Base-by-base conservation (phyloP, 2,888 invertebrate genomes). In the Noctua janthina region DNA sequence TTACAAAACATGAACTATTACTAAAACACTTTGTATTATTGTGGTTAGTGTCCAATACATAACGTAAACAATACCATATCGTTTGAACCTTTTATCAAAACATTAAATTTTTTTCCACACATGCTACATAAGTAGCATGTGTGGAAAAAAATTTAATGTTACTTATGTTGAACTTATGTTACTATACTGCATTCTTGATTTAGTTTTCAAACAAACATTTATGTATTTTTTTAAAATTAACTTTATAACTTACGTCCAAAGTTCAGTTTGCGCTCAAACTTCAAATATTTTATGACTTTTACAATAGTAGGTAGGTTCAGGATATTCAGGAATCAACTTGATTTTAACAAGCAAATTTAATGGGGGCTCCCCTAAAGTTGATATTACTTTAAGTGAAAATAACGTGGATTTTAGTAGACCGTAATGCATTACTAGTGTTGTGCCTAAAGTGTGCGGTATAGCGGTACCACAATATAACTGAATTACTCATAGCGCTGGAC, bases 401-500 rank as follows among this genome's bases (percentile, higher is more conserved):
- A 56, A 62, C 29, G 29, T 29, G 15, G 29, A 29, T 62, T 62
- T 62, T 62, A 62, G 15, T 62, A 62, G 62, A 62, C 29, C 29
- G 29, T 62, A n/a, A 29, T 29, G 62, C 15, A 59, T 35, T 67
- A 66, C 39, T 75, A 69, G 59, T 71, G 49, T 43, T 69, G 76
- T 71, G 49, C 71, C 70, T 15, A 77, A 86, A 83, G 67, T 64
- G 76, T 56, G 76, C 70, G 74, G 59, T 74, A 54, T 51, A 56
- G 68, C 70, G 74, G 66, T 70, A 54, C 64, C 35, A 46, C 46
- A 23, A 56, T 69, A 23, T 82, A 88, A 88, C 77, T 74, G 84
- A 82, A 87, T 89, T 86, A 88, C 71, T 88, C 78, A 87, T 51
- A 67, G 23, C 29, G 64, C 59, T 49, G 80, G 80, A 80, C 87